Evolutionary conservation across 2,888 invertebrate genomes (phyloP), one percentile per base, ranked within the genome.

Genomic region (Drosophila putrida): DNA sequence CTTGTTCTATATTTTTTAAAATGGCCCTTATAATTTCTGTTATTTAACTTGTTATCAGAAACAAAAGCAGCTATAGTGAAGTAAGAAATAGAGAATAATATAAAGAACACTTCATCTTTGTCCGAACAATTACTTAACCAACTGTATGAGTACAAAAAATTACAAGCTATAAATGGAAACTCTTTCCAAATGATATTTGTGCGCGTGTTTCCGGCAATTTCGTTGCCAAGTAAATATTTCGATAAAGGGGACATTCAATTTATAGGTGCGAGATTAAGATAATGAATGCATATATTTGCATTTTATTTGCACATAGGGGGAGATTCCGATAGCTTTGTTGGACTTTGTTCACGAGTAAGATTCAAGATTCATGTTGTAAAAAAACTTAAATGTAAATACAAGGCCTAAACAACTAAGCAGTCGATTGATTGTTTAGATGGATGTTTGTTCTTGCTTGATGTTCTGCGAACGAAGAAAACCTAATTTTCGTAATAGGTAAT

Each of bases 401-500:
- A 31, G 31, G 6, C 31, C 31, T 31, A 31, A 31, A 60, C 27
- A 72, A 65, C 50, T 67, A 78, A 78, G 72, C 66, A 73, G 79
- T 77, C 80, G 69, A 61, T 63, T 58, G 69, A 61, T 63, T 58
- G 38, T 35, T 49, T 20, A 28, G 31, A 62, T 60, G 38, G 20
- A 13, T 28, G 49, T 38, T 20, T 20, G 20, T 20, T 20, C 20
- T 20, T 44, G 47, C 4, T 33, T 47, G 31, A 31, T 47, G 25
- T 10, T 10, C n/a, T 50, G 25, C 50, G 9, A 27, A 6, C 4
- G 2, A n/a, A 55, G 25, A 31, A 31, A 36, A 31, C 4, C 41
- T 81, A 81, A 6, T 73, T 20, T 46, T 81, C 81, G 41, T 69
- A 81, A 44, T 41, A 73, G 4, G 71, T 46, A 20, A 70, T 71